Base-by-base conservation (phyloP, 2,113 vertebrate species). In the Oceanites oceanicus region DNA sequence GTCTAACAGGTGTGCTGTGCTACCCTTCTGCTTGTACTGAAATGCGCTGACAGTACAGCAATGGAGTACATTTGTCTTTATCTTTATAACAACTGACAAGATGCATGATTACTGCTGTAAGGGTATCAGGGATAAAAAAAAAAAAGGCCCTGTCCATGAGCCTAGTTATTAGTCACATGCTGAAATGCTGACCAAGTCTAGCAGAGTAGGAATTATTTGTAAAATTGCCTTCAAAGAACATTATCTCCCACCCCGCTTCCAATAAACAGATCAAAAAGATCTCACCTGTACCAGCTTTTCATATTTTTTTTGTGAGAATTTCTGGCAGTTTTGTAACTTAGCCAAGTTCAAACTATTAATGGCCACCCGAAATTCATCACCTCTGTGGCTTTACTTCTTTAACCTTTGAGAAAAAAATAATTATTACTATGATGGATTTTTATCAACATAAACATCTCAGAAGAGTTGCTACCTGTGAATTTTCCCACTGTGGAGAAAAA, bases 101-200 rank as follows among this genome's bases (percentile, higher is more conserved):
- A 97, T 84, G 97, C 95, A 98, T 98, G 98, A 98, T 98, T 98
- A 98, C 98, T 47, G n/a, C 95, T 97, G 95, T 97, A 97, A 97
- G 94, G 77, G 88, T 97, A 97, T 93, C 53, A 73, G 67, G n/a
- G 61, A 75, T 91, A 90, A 97, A 97, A 97, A 95, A 97, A 59
- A 50, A 53, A 96, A 93, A 95, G 85, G 89, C 71, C 65, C 95
- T 96, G 61, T 97, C 95, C 27, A 2, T 72, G 70, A 88, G 76
- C 52, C 73, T 74, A 29, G 85, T 92, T 97, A 97, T 98, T 98
- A 97, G 96, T 97, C 96, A 97, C 75, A 91, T 94, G 95, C 87
- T 97, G 97, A 97, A 98, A 96, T 16, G 40, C 96, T 98, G 98
- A 98, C 96, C 86, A 79, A 88, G 91, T 91, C 78, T 82, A 97